Percentiles rank a stretch among this genome's conserved stretches.
Conservation (phyloP, 2,797 vertebrate species). For the Pempheris klunzingeri region DNA sequence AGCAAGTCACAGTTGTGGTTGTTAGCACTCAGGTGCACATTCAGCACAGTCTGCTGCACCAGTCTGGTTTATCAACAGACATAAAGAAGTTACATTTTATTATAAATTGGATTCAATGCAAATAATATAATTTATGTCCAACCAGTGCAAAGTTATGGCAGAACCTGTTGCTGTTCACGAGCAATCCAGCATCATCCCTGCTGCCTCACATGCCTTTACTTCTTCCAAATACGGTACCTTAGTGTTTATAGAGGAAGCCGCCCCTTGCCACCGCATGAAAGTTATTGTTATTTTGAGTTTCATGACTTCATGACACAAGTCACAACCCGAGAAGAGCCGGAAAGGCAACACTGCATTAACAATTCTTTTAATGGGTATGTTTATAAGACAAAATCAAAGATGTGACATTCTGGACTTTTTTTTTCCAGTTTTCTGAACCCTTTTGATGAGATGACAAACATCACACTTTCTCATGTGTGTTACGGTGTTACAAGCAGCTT, state of each 20-base stretch:
- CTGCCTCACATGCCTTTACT: neutral
- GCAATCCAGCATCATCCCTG: no score
- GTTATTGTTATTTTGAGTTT: neutral
- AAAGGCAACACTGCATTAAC: slow-evolving; percentile 26
- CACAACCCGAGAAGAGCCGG: slow-evolving; percentile 7
- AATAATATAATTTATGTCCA: neutral
- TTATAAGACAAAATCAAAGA: slow-evolving; percentile 16
- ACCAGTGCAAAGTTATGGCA: neutral
- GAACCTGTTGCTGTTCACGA: neutral
- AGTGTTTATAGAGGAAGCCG: no score
- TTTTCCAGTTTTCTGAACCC: slow-evolving; percentile 22
- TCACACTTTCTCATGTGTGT: slow-evolving; percentile 37
- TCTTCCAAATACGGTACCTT: neutral
- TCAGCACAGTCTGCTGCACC: neutral
- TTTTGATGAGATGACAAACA: slow-evolving; percentile 56
- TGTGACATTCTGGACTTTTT: neutral
- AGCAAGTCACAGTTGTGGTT: neutral
- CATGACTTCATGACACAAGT: no score
- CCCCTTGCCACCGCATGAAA: neutral
- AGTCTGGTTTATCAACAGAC: neutral
- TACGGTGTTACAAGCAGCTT: slow-evolving; percentile 32
- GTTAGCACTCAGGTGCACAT: neutral
- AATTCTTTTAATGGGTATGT: slow-evolving; percentile 39
- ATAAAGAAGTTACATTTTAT: neutral
- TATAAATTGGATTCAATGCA: no score